Evolutionary conservation across 1,140 invertebrate species (phyloP).

Genomic region (Formica selysi): DNA sequence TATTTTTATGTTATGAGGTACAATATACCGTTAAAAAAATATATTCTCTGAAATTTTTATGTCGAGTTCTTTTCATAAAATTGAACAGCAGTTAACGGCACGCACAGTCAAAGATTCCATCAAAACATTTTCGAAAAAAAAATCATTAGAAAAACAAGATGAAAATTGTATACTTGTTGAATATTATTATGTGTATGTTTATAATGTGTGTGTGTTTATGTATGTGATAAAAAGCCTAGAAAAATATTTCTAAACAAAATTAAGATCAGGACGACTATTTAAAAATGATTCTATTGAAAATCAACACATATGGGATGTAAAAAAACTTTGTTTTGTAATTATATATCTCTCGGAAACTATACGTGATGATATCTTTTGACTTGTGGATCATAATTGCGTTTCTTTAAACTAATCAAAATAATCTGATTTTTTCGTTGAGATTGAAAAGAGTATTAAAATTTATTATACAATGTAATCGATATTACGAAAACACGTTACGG

Average conservation of each 20-base stretch:
- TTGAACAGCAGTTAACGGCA: neutral
- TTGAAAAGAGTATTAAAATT: neutral
- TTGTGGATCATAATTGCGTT: neutral
- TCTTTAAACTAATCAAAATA: neutral
- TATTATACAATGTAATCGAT: neutral
- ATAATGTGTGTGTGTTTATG: too few species aligned
- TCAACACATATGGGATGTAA: neutral
- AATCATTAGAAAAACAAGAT: neutral
- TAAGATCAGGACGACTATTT: neutral
- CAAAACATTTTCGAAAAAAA: neutral
- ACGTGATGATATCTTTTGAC: neutral
- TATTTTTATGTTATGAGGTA: neutral
- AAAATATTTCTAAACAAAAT: neutral
- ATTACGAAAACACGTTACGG: neutral
- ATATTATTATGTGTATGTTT: neutral
- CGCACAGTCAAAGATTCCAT: neutral
- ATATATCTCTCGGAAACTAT: neutral
- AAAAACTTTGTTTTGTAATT: neutral
- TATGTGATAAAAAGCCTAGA: too few species aligned
- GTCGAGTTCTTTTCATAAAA: neutral
- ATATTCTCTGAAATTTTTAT: neutral
- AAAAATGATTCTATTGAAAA: neutral
- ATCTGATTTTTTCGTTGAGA: neutral
- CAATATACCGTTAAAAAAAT: slow-evolving; percentile 4
- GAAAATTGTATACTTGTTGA: neutral